These are phyloP conservation scores for Cremastobaeus sp. DNA, from an alignment of 2,888 invertebrate genomes.

Conservation along the genomic window DNA sequence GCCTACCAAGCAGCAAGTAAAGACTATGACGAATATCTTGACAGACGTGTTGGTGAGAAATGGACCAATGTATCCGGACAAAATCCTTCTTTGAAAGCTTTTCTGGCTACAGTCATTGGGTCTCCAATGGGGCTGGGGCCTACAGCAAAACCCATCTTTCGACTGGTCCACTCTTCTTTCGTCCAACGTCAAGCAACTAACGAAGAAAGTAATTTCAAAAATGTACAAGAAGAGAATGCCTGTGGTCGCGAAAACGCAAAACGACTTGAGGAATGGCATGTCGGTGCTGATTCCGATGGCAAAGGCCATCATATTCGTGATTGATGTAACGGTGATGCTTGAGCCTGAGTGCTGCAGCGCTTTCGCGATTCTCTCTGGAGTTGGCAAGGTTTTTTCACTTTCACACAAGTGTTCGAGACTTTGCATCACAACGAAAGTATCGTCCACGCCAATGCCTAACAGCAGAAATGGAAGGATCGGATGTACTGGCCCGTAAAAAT, in stretches of 20 bases:
- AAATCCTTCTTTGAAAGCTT: slow-evolving; percentile 74
- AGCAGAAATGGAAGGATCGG: slow-evolving; percentile 77
- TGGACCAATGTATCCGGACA: slow-evolving; percentile 76
- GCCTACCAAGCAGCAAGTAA: slow-evolving; percentile 71
- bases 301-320: slow-evolving; percentile 80
- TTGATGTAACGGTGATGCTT: slow-evolving; percentile 79
- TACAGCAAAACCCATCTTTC: slow-evolving; percentile 74
- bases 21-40: slow-evolving; percentile 74
- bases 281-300: slow-evolving; percentile 79
- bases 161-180: slow-evolving; percentile 74
- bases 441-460: slow-evolving; percentile 78
- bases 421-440: slow-evolving; percentile 78
- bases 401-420: slow-evolving; percentile 71
- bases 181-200: slow-evolving; percentile 78
- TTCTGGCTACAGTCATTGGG: slow-evolving; percentile 77
- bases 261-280: slow-evolving; percentile 79
- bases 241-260: slow-evolving; percentile 79
- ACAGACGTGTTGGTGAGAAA: slow-evolving; percentile 73
- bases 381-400: slow-evolving; percentile 65
- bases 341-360: slow-evolving; percentile 77
- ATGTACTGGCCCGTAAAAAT: slow-evolving; percentile 76
- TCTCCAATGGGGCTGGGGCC: slow-evolving; percentile 69
- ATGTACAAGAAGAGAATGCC: slow-evolving; percentile 78
- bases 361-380: slow-evolving; percentile 73
- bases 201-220: slow-evolving; percentile 79